These are phyloP conservation scores for Typhlichthys subterraneus DNA, from an alignment of 2,797 vertebrate species.

Conservation along the genomic window DNA sequence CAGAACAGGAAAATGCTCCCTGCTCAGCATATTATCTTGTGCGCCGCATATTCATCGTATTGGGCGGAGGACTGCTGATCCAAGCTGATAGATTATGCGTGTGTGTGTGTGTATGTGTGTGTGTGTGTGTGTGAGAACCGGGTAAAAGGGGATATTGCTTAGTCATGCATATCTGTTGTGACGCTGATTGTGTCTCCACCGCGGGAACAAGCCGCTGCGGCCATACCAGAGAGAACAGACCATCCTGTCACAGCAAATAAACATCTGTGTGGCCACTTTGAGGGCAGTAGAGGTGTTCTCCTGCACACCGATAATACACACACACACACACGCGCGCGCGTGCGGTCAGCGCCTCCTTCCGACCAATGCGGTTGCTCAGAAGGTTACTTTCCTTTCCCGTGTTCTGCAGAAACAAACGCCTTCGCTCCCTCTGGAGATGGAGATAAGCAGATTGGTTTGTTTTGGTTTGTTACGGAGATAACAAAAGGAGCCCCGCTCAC, in stretches of 20 bases:
- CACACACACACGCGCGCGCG: constrained; percentile 42
- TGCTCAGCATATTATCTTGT: constrained; percentile 19
- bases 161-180: constrained; percentile 59
- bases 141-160: constrained; percentile 46
- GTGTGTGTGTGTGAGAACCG: not conserved
- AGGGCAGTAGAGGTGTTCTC: constrained; percentile 56
- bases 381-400: constrained; percentile 66
- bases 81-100: constrained; percentile 54
- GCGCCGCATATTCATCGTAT: constrained; percentile 30
- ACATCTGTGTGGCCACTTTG: constrained; percentile 63
- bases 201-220: constrained; percentile 43
- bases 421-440: constrained; percentile 67
- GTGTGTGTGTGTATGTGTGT: not conserved
- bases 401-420: constrained; percentile 67
- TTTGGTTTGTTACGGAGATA: constrained; percentile 44
- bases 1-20: constrained; percentile 24
- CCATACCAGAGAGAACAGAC: constrained; percentile 67
- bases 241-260: constrained; percentile 69
- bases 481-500: constrained; percentile 65
- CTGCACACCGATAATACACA: constrained; percentile 6
- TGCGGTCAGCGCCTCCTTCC: constrained; percentile 49
- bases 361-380: constrained; percentile 58
- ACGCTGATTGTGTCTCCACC: constrained; percentile 53
- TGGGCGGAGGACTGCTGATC: constrained; percentile 43
- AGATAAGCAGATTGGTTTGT: constrained; percentile 79